These are phyloP conservation scores for Drosophila dunni DNA, from an alignment of 1,140 invertebrate species.

Conservation along the genomic window DNA sequence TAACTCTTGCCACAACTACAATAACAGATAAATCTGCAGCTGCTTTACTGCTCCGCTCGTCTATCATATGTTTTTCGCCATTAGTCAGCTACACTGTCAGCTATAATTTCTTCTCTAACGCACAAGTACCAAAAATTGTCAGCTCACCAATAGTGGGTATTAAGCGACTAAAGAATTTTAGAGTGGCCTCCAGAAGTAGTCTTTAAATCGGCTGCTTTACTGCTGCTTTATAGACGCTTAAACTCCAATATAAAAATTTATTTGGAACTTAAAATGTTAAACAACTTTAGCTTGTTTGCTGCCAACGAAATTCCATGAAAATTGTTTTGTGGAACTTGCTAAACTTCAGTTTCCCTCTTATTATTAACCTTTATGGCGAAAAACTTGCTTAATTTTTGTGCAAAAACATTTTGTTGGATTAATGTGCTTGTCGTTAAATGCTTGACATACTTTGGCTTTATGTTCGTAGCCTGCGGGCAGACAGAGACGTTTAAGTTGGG, in stretches of 20 bases:
- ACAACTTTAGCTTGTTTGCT: not conserved
- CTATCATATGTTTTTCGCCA: slow-evolving; percentile 50
- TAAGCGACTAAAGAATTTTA: too few species aligned
- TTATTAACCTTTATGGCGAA: slow-evolving; percentile 8
- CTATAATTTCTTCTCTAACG: slow-evolving; percentile 36
- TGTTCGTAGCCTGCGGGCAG: slow-evolving; percentile 19
- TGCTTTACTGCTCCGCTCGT: slow-evolving; percentile 19
- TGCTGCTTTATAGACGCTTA: too few species aligned
- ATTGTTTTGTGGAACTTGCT: not conserved
- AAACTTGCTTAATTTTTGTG: slow-evolving; percentile 52
- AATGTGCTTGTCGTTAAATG: slow-evolving; percentile 61
- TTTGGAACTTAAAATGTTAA: not conserved
- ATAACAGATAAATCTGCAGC: slow-evolving; percentile 32
- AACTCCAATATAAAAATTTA: too few species aligned
- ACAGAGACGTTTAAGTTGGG: slow-evolving; percentile 29
- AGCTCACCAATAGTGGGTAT: not conserved
- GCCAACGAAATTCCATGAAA: not conserved
- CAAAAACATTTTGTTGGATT: slow-evolving; percentile 36
- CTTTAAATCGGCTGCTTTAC: too few species aligned
- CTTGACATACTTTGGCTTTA: slow-evolving; percentile 50
- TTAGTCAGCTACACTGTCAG: slow-evolving; percentile 49
- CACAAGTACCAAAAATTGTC: slow-evolving; percentile 21
- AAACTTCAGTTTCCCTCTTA: slow-evolving; percentile 3
- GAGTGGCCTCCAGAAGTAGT: too few species aligned
- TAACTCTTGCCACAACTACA: slow-evolving; percentile 28